Evolutionary conservation across 2,113 vertebrate genomes (phyloP), one percentile per base, ranked within the genome.

Genomic region (Takifugu bimaculatus): DNA sequence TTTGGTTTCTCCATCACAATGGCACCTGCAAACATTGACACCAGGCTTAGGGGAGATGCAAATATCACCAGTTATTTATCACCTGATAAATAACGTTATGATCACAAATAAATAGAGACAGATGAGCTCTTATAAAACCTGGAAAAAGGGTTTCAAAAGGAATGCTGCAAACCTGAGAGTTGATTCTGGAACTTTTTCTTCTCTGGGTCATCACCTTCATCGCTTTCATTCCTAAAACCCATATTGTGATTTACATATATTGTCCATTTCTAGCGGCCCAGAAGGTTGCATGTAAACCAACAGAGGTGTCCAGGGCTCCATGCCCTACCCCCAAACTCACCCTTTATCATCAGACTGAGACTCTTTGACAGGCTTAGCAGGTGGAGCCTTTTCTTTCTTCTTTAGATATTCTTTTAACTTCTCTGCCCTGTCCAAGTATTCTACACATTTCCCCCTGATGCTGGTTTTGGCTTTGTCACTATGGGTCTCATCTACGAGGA

Each of bases 151-250:
- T 20, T 20, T 20, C 20, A 20, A 20, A 4, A 20, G 42, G 50
- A 27, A 11, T 26, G 12, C 1, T 10, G 35, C 5, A 13, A 63
- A 98, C 97, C 96, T 92, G 96, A 95, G 73, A 99, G 94, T 62
- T 99, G 96, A 84, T 94, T 97, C 83, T 98, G 96, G 57, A 98
- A 92, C 75, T 99, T 99, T 91, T 96, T 99, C 90, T 96, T 98
- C 82, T 98, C 96, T 60, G 95, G 94, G 72, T 98, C 89, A 60
- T 92, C 95, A 71, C 95, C 96, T 6, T 95, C 95, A 88, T 99
- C 97, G 60, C 95, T 99, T 59, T 99, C 96, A 90, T 95, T 97
- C 83, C 97, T 99, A 72, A 86, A 57, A 88, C 25, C 75, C 57
- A 49, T 6, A 72, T 9, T 39, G 51, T 20, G 20, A 28, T 27